Conservation (phyloP, 1,140 invertebrate genomes). For the Proctacanthus coquilletti region DNA sequence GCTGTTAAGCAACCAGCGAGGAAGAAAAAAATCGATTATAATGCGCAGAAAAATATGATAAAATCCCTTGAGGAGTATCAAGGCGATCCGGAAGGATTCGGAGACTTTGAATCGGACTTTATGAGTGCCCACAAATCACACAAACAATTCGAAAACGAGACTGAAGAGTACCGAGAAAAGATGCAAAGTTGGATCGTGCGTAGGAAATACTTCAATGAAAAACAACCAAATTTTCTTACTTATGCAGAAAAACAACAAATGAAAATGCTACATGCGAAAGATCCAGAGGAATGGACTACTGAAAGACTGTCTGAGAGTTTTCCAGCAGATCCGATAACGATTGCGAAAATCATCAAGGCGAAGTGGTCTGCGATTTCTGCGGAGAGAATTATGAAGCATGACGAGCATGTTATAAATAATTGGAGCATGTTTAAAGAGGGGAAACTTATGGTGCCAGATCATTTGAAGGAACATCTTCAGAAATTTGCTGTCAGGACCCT, state of each 20-base stretch:
- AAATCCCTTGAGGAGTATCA: no score
- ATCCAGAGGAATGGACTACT: slow-evolving; percentile 57
- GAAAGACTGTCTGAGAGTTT: slow-evolving; percentile 62
- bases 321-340: slow-evolving; percentile 47
- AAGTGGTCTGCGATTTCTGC: slow-evolving; percentile 42
- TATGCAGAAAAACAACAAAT: slow-evolving; percentile 75
- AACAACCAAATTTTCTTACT: slow-evolving; percentile 57
- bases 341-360: slow-evolving; percentile 41
- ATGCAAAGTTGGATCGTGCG: slow-evolving; percentile 43
- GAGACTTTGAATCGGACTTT: slow-evolving; percentile 35
- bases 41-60: no score
- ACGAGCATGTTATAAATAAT: slow-evolving; percentile 44
- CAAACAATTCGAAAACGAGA: slow-evolving; percentile 29
- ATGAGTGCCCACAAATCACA: slow-evolving; percentile 26
- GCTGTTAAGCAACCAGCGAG: no score
- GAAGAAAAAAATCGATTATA: no score
- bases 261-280: slow-evolving; percentile 41
- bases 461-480: slow-evolving; percentile 40
- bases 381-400: slow-evolving; percentile 42
- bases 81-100: slow-evolving; percentile 29
- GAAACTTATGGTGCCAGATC: slow-evolving; percentile 26
- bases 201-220: slow-evolving; percentile 57
- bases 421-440: slow-evolving; percentile 45
- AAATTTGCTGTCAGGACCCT: slow-evolving; percentile 35
- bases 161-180: slow-evolving; percentile 23